A percentile compares a stretch with the other conserved stretches of the same genome.
These are phyloP conservation scores for Pseudoatta argentina DNA, from an alignment of 1,140 invertebrate genomes.

Conservation along the genomic window DNA sequence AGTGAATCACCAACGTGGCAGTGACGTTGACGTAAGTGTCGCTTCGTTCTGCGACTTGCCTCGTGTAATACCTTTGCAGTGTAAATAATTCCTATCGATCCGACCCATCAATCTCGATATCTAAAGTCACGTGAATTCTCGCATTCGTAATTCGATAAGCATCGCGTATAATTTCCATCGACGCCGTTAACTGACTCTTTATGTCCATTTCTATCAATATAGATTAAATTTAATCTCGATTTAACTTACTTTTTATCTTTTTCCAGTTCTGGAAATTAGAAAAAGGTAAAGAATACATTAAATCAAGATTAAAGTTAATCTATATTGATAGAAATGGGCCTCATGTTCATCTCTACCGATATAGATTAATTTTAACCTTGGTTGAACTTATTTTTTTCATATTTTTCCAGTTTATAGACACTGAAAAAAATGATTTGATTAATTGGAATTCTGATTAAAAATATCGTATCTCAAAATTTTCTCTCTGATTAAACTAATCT, in stretches of 20 bases:
- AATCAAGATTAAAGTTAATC: too few species aligned
- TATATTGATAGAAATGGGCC: too few species aligned
- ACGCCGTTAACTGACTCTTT: neutral
- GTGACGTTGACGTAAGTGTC: conserved; percentile 68
- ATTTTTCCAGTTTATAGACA: too few species aligned
- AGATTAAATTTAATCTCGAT: too few species aligned
- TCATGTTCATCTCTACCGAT: too few species aligned
- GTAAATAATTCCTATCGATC: neutral
- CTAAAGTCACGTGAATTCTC: neutral
- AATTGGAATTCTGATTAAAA: neutral
- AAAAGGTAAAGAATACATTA: too few species aligned
- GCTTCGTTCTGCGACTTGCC: conserved; percentile 17
- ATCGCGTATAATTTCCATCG: neutral
- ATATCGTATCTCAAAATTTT: neutral
- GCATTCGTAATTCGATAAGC: neutral
- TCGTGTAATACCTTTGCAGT: neutral
- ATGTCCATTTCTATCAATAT: neutral
- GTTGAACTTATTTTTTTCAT: too few species aligned
- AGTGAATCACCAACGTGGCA: conserved; percentile 68
- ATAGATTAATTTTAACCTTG: too few species aligned
- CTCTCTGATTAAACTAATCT: too few species aligned
- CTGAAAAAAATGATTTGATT: too few species aligned
- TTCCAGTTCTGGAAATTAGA: too few species aligned
- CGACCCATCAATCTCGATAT: neutral
- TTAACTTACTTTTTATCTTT: too few species aligned